Evolutionary conservation across 37 sponge, comb jelly and placozoan genomes (phyloP), one percentile per base, ranked within the genome.

Genomic region (Diacarnus erythraeanus): DNA sequence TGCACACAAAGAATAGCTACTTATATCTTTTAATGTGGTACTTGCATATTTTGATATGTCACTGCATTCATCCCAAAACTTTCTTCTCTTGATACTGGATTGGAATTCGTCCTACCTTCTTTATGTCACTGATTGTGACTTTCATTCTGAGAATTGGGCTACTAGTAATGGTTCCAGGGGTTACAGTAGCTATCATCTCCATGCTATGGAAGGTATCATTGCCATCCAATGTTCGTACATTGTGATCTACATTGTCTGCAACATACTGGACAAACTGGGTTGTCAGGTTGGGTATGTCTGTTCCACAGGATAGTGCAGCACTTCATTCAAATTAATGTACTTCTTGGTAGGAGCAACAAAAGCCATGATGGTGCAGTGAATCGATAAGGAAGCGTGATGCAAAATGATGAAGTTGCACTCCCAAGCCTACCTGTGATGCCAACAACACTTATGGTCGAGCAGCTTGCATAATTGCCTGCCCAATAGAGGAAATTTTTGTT

Each of bases 251-350:
- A 61, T 77, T 77, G 59, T 80, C 80, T 80, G 80, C 71, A 68
- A 80, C 80, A 43, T 80, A 80, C 71, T 80, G 80, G 80, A 80
- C 80, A 80, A 68, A 80, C 71, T 80, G 71, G 2, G 80, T 69
- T 69, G 71, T 30, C 3, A 9, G 63, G 78, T 22, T 23, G 56
- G 57, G 34, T 12, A 65, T 71, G 44, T 42, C 43, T 20, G 43
- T 25, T 71, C 72, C 25, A 26, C 22, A 64, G 22, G 25, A n/a
- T 29, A 64, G 31, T 22, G 22, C 37, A 8, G 70, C 70, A 39
- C 33, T 9, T 69, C 33, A 38, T 33, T 69, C 70, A 27, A 69
- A 69, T 6, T 42, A 10, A 25, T 60, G 61, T 60, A 60, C 61
- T 60, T 60, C 61, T n/a, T 60, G 9, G 56, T 47, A 51, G 40